A percentile compares a stretch with the other conserved stretches of the same genome.
Conservation (phyloP, 2,888 invertebrate genomes). For the Andrena camellia region DNA sequence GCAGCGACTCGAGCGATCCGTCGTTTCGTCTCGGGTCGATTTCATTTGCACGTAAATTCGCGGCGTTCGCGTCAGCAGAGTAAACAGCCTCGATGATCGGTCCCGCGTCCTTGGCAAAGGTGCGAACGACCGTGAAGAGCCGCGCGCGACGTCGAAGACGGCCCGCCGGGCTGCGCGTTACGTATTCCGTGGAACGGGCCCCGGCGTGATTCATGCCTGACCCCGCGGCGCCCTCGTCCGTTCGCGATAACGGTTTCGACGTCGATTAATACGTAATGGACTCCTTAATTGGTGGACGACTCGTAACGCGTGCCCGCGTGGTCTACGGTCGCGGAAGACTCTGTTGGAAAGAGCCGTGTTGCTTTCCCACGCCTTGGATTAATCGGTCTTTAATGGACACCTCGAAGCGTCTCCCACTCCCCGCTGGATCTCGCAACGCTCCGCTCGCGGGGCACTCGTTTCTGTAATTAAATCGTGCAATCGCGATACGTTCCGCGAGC, state of each 20-base stretch:
- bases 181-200: conserved; percentile 43
- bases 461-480: conserved; percentile 10
- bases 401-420: not conserved
- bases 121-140: conserved; percentile 63
- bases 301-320: conserved; percentile 53
- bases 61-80: not conserved
- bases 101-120: conserved; percentile 52
- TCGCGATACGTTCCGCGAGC: not conserved
- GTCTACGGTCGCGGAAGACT: conserved; percentile 50
- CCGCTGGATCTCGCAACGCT: not conserved
- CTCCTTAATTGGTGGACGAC: conserved; percentile 67
- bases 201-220: conserved; percentile 61
- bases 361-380: conserved; percentile 61
- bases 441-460: not conserved
- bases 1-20: conserved; percentile 8
- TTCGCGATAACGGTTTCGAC: conserved; percentile 64
- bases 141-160: not conserved
- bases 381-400: conserved; percentile 36
- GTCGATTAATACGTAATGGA: conserved; percentile 73
- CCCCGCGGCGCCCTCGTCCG: conserved; percentile 51
- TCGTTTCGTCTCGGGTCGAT: not conserved
- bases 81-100: conserved; percentile 18
- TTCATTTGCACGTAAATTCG: not conserved
- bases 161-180: conserved; percentile 23
- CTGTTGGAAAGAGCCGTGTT: not conserved